Conservation (phyloP, 2,888 invertebrate species). For the Drosophila kanekoi region DNA sequence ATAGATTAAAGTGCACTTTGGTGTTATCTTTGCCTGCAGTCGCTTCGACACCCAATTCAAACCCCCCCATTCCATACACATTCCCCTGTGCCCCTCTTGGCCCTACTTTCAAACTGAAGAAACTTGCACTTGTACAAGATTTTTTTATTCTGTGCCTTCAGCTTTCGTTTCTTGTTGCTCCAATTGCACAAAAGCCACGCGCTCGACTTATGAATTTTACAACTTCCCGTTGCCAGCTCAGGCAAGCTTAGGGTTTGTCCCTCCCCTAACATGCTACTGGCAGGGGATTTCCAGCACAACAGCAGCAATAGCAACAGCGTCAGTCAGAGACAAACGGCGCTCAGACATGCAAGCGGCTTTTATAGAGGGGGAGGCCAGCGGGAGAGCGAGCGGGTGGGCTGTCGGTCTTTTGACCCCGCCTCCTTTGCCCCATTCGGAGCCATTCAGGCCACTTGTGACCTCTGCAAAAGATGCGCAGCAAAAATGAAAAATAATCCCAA, state of each 20-base stretch:
- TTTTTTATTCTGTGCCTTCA: constrained; percentile 31
- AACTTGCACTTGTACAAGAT: constrained; percentile 72
- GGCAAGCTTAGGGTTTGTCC: constrained; percentile 53
- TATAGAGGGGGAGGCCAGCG: constrained; percentile 3
- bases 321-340: constrained; percentile 72
- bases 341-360: constrained; percentile 75
- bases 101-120: constrained; percentile 38
- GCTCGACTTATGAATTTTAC: constrained; percentile 81
- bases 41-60: constrained; percentile 63
- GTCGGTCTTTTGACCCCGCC: background rate
- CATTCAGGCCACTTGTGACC: constrained; percentile 79
- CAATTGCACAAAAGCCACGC: constrained; percentile 79
- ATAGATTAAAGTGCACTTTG: constrained; percentile 82
- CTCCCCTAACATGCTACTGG: constrained; percentile 21
- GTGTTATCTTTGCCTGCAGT: constrained; percentile 75
- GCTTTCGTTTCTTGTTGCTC: constrained; percentile 64
- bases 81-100: background rate
- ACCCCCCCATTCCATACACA: background rate
- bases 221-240: constrained; percentile 70
- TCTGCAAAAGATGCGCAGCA: constrained; percentile 65
- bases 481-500: constrained; percentile 82
- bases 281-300: constrained; percentile 34
- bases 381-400: background rate
- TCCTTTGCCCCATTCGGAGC: constrained; percentile 28
- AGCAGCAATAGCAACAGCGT: constrained; percentile 30